These are phyloP conservation scores for Prinia subflava DNA, from an alignment of 2,113 vertebrate species.

Conservation along the genomic window DNA sequence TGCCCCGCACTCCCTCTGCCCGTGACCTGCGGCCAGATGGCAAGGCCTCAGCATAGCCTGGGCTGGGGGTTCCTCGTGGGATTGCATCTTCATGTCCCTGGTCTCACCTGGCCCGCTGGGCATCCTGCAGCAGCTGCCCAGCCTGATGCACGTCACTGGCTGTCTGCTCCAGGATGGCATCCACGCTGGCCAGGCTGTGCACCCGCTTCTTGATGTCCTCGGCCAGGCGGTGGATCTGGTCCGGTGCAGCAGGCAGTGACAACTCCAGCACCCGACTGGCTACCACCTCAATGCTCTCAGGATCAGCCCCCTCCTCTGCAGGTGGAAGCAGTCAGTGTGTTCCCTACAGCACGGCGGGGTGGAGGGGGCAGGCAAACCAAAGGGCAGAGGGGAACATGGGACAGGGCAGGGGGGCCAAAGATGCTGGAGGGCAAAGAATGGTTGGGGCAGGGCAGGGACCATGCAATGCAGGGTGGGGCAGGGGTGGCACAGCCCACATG, in stretches of 20 bases:
- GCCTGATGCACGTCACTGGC: slow-evolving; percentile 84
- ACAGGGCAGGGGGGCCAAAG: not conserved
- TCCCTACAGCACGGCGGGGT: fast-evolving
- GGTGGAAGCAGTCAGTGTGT: not conserved
- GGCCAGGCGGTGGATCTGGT: slow-evolving; percentile 87
- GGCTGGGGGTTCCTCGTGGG: fast-evolving
- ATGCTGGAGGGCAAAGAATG: not conserved
- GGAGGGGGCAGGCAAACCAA: not conserved
- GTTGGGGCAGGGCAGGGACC: not conserved
- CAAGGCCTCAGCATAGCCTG: fast-evolving
- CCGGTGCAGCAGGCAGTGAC: slow-evolving; percentile 89
- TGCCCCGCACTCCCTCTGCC: slow-evolving; percentile 84
- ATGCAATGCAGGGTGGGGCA: not conserved
- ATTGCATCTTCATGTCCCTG: fast-evolving
- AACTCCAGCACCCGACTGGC: slow-evolving; percentile 89
- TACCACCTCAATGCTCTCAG: slow-evolving; percentile 91
- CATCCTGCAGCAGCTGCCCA: slow-evolving; percentile 84
- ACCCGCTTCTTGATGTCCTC: slow-evolving; percentile 90
- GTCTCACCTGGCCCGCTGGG: slow-evolving; percentile 84
- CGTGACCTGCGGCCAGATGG: slow-evolving; percentile 52
- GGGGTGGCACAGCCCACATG: not conserved
- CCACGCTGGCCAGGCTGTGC: slow-evolving; percentile 88
- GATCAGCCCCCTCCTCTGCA: slow-evolving; percentile 94
- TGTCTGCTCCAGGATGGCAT: slow-evolving; percentile 87
- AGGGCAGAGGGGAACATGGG: not conserved